Evolutionary conservation across 1,140 invertebrate genomes (phyloP).

Genomic region (Penaeus indicus): DNA sequence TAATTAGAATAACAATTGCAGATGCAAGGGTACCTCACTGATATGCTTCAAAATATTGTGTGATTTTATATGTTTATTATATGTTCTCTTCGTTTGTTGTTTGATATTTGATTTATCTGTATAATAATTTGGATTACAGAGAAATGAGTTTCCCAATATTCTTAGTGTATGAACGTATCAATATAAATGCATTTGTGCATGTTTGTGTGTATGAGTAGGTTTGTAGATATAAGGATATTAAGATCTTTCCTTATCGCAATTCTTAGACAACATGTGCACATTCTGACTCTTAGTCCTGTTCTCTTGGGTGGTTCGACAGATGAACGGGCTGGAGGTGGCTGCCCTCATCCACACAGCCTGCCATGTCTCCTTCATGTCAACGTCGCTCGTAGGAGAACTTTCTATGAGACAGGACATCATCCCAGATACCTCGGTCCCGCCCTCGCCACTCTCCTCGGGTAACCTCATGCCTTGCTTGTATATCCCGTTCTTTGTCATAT

Average conservation of each 20-base stretch:
- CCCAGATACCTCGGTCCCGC: slow-evolving; percentile 51
- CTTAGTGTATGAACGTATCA: neutral
- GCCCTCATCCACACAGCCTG: slow-evolving; percentile 61
- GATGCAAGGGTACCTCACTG: too few relatives aligned
- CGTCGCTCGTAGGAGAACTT: slow-evolving; percentile 46
- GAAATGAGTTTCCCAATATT: neutral
- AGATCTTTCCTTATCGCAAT: neutral
- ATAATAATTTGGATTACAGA: too few relatives aligned
- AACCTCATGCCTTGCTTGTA: neutral
- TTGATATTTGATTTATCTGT: too few relatives aligned
- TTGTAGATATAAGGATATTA: neutral
- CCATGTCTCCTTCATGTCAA: slow-evolving; percentile 61
- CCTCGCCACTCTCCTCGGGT: slow-evolving; percentile 48
- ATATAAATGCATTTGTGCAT: neutral
- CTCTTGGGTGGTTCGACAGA: slow-evolving; percentile 23
- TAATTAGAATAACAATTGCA: too few relatives aligned
- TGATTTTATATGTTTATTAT: too few relatives aligned
- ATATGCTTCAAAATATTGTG: too few relatives aligned
- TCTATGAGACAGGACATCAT: slow-evolving; percentile 53
- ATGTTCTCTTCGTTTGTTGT: too few relatives aligned
- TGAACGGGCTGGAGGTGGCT: slow-evolving; percentile 52
- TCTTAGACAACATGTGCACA: neutral
- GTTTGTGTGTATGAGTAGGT: neutral
- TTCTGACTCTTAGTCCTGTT: neutral
- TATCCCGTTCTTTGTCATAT: neutral